These are phyloP conservation scores for Theonella swinhoei DNA, from an alignment of 37 sponge, comb jelly and placozoan species.

Conservation along the genomic window DNA sequence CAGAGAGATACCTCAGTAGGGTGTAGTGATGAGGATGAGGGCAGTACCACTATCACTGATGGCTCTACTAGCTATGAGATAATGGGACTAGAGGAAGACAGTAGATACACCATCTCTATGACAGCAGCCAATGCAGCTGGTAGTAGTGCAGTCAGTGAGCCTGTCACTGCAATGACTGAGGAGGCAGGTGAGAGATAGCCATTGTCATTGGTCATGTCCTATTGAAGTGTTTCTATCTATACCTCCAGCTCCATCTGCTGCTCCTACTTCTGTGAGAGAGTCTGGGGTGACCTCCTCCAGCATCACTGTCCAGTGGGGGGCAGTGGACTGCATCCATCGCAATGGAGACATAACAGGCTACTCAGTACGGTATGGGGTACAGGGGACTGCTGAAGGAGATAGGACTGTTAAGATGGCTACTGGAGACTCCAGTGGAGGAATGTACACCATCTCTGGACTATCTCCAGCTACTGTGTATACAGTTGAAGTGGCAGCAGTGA, in stretches of 20 bases:
- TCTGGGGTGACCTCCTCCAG: neutral
- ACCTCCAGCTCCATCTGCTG: neutral
- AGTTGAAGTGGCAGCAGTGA: neutral
- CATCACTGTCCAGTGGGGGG: neutral
- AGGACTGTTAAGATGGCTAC: neutral
- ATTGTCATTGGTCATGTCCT: no score
- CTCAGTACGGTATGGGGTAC: neutral
- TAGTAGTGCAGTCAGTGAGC: neutral
- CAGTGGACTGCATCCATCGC: neutral
- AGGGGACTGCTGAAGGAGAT: neutral
- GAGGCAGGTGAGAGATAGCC: neutral
- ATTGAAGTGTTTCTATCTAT: neutral
- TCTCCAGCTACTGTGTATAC: neutral
- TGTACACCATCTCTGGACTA: no score
- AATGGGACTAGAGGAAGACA: slow-evolving; percentile 4
- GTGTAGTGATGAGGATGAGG: no score
- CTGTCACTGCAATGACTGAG: neutral
- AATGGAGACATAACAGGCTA: neutral
- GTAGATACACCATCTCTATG: slow-evolving; percentile 1
- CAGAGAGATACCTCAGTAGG: no score
- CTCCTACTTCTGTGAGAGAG: neutral
- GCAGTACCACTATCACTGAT: no score
- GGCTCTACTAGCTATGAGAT: no score
- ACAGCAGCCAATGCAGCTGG: slow-evolving; percentile 16
- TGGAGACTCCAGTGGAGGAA: no score